phyloP scores from a whole-genome alignment of 2,888 invertebrate species.

The Acleris sparsana region DNA sequence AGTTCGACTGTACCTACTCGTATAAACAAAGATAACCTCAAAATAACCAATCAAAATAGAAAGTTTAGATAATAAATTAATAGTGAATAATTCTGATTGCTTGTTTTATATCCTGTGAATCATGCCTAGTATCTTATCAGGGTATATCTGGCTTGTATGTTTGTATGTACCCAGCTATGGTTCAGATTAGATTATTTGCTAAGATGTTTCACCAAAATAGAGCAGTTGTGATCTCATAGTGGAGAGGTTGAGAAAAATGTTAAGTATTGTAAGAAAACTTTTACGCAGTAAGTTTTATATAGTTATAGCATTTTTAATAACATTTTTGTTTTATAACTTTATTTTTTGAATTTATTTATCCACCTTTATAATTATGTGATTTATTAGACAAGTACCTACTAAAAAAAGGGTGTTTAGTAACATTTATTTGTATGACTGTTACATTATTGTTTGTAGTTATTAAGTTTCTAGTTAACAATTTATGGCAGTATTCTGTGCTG shows the following conservation, averaged over 20 bases:
- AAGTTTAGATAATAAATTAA: constrained; percentile 5
- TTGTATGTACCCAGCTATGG: constrained; percentile 2
- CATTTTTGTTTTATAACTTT: too few species aligned
- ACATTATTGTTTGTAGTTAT: too few species aligned
- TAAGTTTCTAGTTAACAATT: too few species aligned
- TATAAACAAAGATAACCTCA: constrained; percentile 15
- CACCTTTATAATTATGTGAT: too few species aligned
- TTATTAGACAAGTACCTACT: too few species aligned
- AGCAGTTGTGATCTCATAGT: constrained; percentile 45
- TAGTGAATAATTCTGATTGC: constrained; percentile 11
- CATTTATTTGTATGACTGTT: too few species aligned
- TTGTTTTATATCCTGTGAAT: constrained; percentile 30
- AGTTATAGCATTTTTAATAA: too few species aligned
- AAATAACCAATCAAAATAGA: background rate
- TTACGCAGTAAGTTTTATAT: constrained; percentile 6
- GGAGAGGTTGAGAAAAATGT: background rate
- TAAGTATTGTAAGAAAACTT: constrained; percentile 6
- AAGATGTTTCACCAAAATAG: constrained; percentile 51
- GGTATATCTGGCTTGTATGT: background rate
- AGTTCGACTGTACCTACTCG: too few species aligned
- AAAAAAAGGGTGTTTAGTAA: too few species aligned
- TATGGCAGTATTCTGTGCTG: too few species aligned
- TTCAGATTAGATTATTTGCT: constrained; percentile 52
- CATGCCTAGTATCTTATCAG: constrained; percentile 20
- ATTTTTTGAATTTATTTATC: too few species aligned